These are phyloP conservation scores for Caenorhabditis sp. DNA, from an alignment of 2,888 invertebrate genomes.

Conservation along the genomic window DNA sequence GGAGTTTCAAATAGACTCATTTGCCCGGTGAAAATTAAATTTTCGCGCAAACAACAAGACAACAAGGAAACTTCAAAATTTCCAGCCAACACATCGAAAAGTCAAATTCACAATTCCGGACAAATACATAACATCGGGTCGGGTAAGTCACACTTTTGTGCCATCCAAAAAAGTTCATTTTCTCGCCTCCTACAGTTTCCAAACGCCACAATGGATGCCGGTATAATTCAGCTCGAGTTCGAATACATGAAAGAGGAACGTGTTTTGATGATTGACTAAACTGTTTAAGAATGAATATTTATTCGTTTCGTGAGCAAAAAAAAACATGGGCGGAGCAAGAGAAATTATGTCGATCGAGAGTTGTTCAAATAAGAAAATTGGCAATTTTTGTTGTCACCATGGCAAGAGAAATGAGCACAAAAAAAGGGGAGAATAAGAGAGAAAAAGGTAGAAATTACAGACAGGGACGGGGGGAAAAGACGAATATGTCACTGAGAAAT, in stretches of 20 bases:
- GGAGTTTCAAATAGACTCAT: too few species aligned
- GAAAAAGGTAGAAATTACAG: constrained; percentile 13
- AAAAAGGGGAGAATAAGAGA: constrained; percentile 9
- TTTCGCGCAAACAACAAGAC: too few species aligned
- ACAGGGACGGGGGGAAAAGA: constrained; percentile 3
- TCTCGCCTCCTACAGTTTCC: constrained; percentile 35
- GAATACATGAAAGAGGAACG: constrained; percentile 42
- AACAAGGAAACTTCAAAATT: constrained; percentile 1
- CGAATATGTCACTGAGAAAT: constrained; percentile 37
- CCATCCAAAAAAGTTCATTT: too few species aligned
- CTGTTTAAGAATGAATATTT: background rate
- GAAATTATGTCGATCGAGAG: background rate
- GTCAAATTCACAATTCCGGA: constrained; percentile 54
- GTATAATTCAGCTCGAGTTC: constrained; percentile 56
- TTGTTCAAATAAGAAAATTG: constrained; percentile 1
- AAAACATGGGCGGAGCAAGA: background rate
- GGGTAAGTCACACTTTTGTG: constrained; percentile 13
- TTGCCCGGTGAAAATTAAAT: too few species aligned
- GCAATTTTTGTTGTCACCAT: background rate
- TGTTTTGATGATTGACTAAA: constrained; percentile 32
- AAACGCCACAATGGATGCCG: constrained; percentile 53
- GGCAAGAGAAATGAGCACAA: constrained; percentile 6
- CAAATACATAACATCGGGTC: constrained; percentile 49
- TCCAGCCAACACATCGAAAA: constrained; percentile 49
- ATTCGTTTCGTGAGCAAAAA: constrained; percentile 3